A percentile compares a stretch with the other conserved stretches of the same genome.
phyloP scores from a whole-genome alignment of 2,888 invertebrate genomes.

The Drosophila parthenogenetica region DNA sequence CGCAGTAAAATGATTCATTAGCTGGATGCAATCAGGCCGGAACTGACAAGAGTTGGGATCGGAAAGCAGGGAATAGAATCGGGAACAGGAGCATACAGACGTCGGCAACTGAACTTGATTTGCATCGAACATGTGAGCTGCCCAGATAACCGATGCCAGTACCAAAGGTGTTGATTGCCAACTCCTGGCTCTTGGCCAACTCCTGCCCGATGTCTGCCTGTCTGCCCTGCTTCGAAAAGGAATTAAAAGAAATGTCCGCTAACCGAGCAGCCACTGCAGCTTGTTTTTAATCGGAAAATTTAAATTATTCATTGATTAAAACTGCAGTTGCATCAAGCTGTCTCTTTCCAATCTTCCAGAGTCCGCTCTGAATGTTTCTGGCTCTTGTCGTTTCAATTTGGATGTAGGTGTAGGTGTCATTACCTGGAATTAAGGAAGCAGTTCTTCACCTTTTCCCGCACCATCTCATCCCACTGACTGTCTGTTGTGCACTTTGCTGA shows the following conservation, averaged over 20 bases:
- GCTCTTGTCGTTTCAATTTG: slow-evolving; percentile 52
- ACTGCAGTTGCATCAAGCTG: slow-evolving; percentile 61
- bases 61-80: slow-evolving; percentile 32
- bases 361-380: background rate
- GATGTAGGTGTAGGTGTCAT: slow-evolving; percentile 61
- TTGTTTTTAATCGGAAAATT: slow-evolving; percentile 83
- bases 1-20: slow-evolving; percentile 83
- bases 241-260: slow-evolving; percentile 79
- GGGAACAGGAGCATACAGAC: slow-evolving; percentile 43
- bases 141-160: slow-evolving; percentile 50
- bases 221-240: slow-evolving; percentile 18
- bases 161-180: slow-evolving; percentile 79
- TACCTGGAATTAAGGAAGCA: slow-evolving; percentile 56
- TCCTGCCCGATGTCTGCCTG: slow-evolving; percentile 6
- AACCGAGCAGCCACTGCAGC: slow-evolving; percentile 36
- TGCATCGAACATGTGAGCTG: slow-evolving; percentile 81
- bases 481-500: background rate
- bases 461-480: background rate
- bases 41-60: slow-evolving; percentile 64
- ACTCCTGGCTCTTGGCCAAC: slow-evolving; percentile 10
- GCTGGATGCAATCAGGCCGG: slow-evolving; percentile 77
- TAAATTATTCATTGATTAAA: slow-evolving; percentile 84
- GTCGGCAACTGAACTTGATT: slow-evolving; percentile 70
- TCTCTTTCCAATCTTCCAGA: background rate
- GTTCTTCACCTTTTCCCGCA: background rate